A percentile compares a stretch with the other conserved stretches of the same genome.
Evolutionary conservation across 2,113 vertebrate genomes (phyloP).

Genomic region (Kryptolebias marmoratus): DNA sequence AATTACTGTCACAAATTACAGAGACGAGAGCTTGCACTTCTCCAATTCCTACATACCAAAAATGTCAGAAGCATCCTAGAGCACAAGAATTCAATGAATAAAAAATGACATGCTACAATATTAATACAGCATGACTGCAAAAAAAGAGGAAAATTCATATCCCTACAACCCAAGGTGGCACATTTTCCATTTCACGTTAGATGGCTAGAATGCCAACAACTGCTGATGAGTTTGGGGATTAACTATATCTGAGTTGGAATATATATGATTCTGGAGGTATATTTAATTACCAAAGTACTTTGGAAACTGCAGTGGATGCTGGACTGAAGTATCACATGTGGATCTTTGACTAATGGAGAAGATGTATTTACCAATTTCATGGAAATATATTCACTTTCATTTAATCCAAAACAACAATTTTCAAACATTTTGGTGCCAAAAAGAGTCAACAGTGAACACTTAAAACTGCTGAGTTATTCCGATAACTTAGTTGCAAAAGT

Average conservation of each 20-base stretch:
- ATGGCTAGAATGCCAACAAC: constrained; percentile 6
- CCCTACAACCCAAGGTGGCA: constrained; percentile 6
- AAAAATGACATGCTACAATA: constrained; percentile 27
- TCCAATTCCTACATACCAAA: constrained; percentile 25
- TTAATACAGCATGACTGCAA: constrained; percentile 17
- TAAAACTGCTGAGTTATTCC: too few relatives aligned
- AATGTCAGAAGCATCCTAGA: constrained; percentile 19
- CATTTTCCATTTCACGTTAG: constrained; percentile 2
- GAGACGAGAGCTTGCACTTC: constrained; percentile 13
- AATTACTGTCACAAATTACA: constrained; percentile 52
- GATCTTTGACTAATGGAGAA: background rate
- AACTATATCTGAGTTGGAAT: background rate
- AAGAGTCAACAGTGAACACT: too few relatives aligned
- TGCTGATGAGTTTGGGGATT: constrained; percentile 10
- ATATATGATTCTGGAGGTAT: background rate
- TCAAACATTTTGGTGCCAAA: background rate
- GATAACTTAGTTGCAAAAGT: too few relatives aligned
- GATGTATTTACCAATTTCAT: too few relatives aligned
- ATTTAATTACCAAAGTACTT: constrained; percentile 13
- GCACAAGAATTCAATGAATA: constrained; percentile 37
- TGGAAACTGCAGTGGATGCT: background rate
- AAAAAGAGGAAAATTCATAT: constrained; percentile 2
- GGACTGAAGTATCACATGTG: too few relatives aligned
- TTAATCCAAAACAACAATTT: constrained; percentile 3
- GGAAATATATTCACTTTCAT: background rate